A percentile compares a stretch with the other conserved stretches of the same genome.
Conservation (phyloP, 2,113 vertebrate species). For the Ophiodon elongatus region DNA sequence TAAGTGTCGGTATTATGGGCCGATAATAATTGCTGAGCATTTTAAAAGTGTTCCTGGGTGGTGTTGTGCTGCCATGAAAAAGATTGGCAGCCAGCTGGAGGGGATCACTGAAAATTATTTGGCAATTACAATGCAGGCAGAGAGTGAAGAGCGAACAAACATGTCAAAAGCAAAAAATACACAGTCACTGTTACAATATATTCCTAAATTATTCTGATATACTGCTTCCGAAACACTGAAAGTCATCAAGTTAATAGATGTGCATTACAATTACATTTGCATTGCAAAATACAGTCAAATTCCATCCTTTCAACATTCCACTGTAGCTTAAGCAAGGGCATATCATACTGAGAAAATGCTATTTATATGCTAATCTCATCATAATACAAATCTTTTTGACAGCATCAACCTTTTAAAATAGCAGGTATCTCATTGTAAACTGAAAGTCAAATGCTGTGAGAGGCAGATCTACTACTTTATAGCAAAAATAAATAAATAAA, state of each 20-base stretch:
- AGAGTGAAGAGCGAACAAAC: slow-evolving; percentile 14
- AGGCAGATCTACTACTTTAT: slow-evolving; percentile 19
- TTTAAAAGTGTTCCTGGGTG: slow-evolving; percentile 22
- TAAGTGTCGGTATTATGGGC: slow-evolving; percentile 19
- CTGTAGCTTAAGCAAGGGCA: neutral
- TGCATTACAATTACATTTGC: neutral
- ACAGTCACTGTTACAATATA: neutral
- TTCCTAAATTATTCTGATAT: slow-evolving; percentile 4
- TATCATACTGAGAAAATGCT: slow-evolving; percentile 1
- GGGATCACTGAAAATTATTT: slow-evolving; percentile 53
- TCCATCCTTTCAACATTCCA: neutral
- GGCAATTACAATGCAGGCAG: slow-evolving; percentile 22
- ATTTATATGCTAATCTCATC: neutral
- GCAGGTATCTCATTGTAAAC: slow-evolving; percentile 39
- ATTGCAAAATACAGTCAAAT: slow-evolving; percentile 5
- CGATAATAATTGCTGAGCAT: slow-evolving; percentile 13
- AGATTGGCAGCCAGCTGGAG: slow-evolving; percentile 56
- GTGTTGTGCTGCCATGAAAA: slow-evolving; percentile 33
- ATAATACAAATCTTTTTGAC: slow-evolving; percentile 23
- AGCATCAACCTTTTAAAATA: slow-evolving; percentile 23
- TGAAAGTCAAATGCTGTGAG: slow-evolving; percentile 27
- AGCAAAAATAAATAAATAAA: slow-evolving; percentile 29
- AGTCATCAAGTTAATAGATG: neutral
- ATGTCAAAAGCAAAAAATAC: slow-evolving; percentile 7
- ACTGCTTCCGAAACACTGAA: neutral